Conservation (phyloP, 2,113 vertebrate genomes). For the Solea senegalensis region DNA sequence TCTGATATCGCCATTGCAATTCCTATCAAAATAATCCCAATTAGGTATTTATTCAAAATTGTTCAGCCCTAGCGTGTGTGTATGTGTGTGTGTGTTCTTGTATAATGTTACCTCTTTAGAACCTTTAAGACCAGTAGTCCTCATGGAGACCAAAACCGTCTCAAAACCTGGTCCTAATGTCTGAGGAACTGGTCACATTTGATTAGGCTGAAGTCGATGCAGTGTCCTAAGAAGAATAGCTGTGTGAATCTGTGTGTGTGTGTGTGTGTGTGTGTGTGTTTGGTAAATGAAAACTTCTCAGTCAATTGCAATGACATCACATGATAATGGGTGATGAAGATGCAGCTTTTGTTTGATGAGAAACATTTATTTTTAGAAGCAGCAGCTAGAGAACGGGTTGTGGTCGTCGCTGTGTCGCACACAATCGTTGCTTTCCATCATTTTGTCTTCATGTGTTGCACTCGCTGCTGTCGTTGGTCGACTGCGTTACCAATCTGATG, state of each 20-base stretch:
- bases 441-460: conserved; percentile 11
- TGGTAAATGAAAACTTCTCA: conserved; percentile 10
- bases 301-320: conserved; percentile 4
- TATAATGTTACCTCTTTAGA: too few species aligned
- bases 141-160: too few species aligned
- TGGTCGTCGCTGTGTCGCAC: conserved; percentile 72
- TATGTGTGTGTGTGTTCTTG: too few species aligned
- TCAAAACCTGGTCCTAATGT: too few species aligned
- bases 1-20: too few species aligned
- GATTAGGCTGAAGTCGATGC: too few species aligned
- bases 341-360: conserved; percentile 44
- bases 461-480: conserved; percentile 9
- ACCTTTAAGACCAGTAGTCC: too few species aligned
- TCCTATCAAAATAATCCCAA: too few species aligned
- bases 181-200: too few species aligned
- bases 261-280: conserved; percentile 4
- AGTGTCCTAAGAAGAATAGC: too few species aligned
- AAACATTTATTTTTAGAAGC: conserved; percentile 9
- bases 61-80: too few species aligned
- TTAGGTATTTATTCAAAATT: too few species aligned
- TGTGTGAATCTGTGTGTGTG: background rate
- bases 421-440: conserved; percentile 83
- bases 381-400: conserved; percentile 49
- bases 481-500: background rate
- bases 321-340: conserved; percentile 9